Base-by-base conservation (phyloP, 2,888 invertebrate genomes). In the Nasonovia ribisnigri region DNA sequence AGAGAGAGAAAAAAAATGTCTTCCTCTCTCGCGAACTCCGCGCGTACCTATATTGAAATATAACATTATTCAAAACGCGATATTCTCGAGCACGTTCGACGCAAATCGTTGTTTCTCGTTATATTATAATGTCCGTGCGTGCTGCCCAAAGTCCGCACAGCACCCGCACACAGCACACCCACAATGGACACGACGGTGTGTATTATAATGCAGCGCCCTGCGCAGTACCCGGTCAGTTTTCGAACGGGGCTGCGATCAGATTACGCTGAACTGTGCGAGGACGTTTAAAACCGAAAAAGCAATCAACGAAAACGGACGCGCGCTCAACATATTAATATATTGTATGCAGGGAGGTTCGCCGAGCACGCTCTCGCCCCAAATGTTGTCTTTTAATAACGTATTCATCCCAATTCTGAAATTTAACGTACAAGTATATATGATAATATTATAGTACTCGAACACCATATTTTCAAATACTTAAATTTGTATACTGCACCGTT, bases 21-120 rank as follows among this genome's bases (percentile, higher is more conserved):
- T 43, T 24, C 43, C 57, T 36, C 20, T 89, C 13, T 29, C 29
- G 29, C 43, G 48, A 77, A 77, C 8, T 36, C 77, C 77, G 20
- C 20, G 4, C 26, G 5, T 77, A 77, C 1, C 0, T 26, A 24
- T 60, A n/a, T 89, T 57, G 89, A 57, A 88, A 11, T 54, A 46
- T 6, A 87, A 87, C 48, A 48, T 48, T 48, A 89, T 43, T 43
- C 60, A 60, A 57, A 89, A 89, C 57, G 43, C 20, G 16, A 46
- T n/a, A 36, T 46, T 46, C 46, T 90, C n/a, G 20, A 46, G 48
- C 46, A 36, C 48, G 89, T 60, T 60, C 24, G n/a, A 46, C 43
- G 67, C 26, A 90, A 90, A 67, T 67, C 90, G 90, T 67, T 67
- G 67, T 90, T 90, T 36, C 67, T 8, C 36, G 77, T 46, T n/a